Evolutionary conservation across 2,113 vertebrate species (phyloP).

Genomic region (Centropristis striata): DNA sequence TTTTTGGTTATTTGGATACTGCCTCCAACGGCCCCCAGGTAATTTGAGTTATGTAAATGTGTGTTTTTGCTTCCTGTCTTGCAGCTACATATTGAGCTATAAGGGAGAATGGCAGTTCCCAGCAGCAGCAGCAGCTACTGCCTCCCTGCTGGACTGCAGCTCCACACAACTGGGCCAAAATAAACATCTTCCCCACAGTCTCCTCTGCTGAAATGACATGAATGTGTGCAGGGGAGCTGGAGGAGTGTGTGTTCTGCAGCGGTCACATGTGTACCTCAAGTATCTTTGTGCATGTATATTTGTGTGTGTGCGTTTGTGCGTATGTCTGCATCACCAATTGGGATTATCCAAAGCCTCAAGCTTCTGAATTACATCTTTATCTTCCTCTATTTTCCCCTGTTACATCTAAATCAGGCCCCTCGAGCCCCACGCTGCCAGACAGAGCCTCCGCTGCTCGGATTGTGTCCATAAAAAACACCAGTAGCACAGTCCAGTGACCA

Average conservation of each 20-base stretch:
- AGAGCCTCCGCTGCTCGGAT: conserved; percentile 31
- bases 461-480: conserved; percentile 53
- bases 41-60: no score
- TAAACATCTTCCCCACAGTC: conserved; percentile 71
- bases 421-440: conserved; percentile 35
- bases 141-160: conserved; percentile 43
- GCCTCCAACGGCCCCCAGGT: no score
- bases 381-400: conserved; percentile 46
- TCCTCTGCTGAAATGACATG: conserved; percentile 68
- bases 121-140: conserved; percentile 44
- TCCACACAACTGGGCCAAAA: conserved; percentile 58
- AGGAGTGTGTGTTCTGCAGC: conserved; percentile 27
- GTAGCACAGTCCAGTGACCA: conserved; percentile 25
- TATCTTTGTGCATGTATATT: conserved; percentile 27
- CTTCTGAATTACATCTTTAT: conserved; percentile 71
- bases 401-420: conserved; percentile 54
- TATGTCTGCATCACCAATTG: conserved; percentile 45
- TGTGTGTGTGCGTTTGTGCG: conserved; percentile 16
- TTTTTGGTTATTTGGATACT: no score
- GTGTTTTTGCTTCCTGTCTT: conserved; percentile 7
- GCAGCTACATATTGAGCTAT: conserved; percentile 29
- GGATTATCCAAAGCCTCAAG: conserved; percentile 46
- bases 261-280: conserved; percentile 51
- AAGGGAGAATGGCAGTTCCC: conserved; percentile 32
- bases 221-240: conserved; percentile 43